A percentile compares a stretch with the other conserved stretches of the same genome.
These are phyloP conservation scores for Thaleichthys pacificus DNA, from an alignment of 2,797 vertebrate genomes.

Conservation along the genomic window DNA sequence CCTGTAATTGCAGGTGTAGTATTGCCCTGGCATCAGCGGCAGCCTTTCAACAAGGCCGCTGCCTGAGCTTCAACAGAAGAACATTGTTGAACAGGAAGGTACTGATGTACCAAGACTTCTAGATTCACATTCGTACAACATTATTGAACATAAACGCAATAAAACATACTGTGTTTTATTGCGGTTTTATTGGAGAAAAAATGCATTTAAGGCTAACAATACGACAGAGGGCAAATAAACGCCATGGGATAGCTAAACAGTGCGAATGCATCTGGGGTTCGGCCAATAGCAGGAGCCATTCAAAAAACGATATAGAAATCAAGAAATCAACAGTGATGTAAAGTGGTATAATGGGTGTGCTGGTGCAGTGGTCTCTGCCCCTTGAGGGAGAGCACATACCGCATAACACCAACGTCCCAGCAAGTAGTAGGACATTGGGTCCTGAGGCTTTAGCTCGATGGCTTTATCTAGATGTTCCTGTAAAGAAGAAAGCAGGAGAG, in stretches of 20 bases:
- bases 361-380: not conserved
- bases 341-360: slow-evolving; percentile 14
- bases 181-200: not conserved
- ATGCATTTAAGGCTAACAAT: slow-evolving; percentile 50
- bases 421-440: slow-evolving; percentile 92
- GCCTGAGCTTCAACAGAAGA: slow-evolving; percentile 52
- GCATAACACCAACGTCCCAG: slow-evolving; percentile 96
- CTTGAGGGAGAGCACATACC: slow-evolving; percentile 74
- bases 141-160: no score
- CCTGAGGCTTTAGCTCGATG: slow-evolving; percentile 89
- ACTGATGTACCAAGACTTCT: slow-evolving; percentile 22
- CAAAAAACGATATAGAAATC: slow-evolving; percentile 12
- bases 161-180: no score
- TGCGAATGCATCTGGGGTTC: slow-evolving; percentile 41
- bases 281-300: not conserved
- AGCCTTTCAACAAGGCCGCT: slow-evolving; percentile 49
- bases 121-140: slow-evolving; percentile 45
- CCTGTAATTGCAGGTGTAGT: slow-evolving; percentile 64
- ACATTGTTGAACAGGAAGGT: slow-evolving; percentile 54
- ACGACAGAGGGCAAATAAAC: slow-evolving; percentile 38
- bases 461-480: slow-evolving; percentile 97
- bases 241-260: slow-evolving; percentile 48
- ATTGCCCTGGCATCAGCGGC: slow-evolving; percentile 48
- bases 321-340: slow-evolving; percentile 20
- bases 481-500: slow-evolving; percentile 34